phyloP scores from a whole-genome alignment of 2,113 vertebrate species.

The Melanerpes formicivorus region DNA sequence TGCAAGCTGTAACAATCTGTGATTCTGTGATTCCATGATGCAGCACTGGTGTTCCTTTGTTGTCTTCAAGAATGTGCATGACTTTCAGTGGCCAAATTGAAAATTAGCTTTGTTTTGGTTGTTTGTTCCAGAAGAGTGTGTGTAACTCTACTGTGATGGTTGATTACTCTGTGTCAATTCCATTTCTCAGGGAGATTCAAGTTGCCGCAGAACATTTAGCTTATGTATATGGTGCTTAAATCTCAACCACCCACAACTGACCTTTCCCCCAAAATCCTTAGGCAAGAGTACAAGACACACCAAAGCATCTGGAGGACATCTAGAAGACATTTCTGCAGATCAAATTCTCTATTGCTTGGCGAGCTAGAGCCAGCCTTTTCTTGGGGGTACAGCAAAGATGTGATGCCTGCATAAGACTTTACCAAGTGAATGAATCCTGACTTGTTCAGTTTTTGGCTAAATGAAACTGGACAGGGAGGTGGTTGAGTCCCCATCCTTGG shows the following conservation, averaged over 20 bases:
- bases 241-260: constrained; percentile 60
- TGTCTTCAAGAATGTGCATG: not conserved
- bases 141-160: not conserved
- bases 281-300: not conserved
- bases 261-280: constrained; percentile 32
- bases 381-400: not conserved
- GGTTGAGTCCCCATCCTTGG: too few relatives aligned
- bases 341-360: not conserved
- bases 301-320: not conserved
- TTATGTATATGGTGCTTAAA: constrained; percentile 62
- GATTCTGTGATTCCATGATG: too few relatives aligned
- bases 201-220: constrained; percentile 30
- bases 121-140: not conserved
- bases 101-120: not conserved
- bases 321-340: not conserved
- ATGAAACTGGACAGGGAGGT: not conserved
- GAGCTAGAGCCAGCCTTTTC: not conserved
- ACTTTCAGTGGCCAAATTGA: not conserved
- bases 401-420: not conserved
- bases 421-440: not conserved
- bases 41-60: not conserved
- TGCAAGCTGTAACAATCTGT: too few relatives aligned
- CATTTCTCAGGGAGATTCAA: not conserved
- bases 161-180: not conserved
- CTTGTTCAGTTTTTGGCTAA: not conserved